A percentile compares a stretch with the other conserved stretches of the same genome.
phyloP scores from a whole-genome alignment of 1,140 invertebrate genomes.

The Gonatopus flavifemur region DNA sequence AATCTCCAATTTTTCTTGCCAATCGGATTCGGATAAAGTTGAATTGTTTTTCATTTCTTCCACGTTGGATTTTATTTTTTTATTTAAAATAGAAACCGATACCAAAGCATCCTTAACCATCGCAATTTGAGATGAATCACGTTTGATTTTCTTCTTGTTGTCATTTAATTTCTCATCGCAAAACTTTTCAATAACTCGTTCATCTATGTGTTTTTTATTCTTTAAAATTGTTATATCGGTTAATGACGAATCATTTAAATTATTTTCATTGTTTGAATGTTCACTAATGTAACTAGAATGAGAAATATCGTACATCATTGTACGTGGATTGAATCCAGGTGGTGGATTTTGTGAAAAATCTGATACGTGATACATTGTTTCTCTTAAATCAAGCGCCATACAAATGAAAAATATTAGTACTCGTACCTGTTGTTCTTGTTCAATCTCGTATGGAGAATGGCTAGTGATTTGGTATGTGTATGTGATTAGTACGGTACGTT shows the following conservation, averaged over 20 bases:
- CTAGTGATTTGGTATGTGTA: no score
- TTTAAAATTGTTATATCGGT: conserved; percentile 11
- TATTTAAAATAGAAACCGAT: conserved; percentile 37
- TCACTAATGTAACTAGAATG: no score
- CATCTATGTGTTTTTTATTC: conserved; percentile 29
- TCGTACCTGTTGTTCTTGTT: no score
- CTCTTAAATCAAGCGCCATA: no score
- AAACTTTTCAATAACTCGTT: conserved; percentile 38
- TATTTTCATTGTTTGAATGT: no score
- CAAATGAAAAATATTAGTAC: no score
- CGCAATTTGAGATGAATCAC: conserved; percentile 36
- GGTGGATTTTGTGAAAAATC: no score
- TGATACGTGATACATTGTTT: no score
- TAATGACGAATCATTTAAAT: conserved; percentile 7
- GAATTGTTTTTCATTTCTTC: conserved; percentile 50
- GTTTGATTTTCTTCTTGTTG: conserved; percentile 13
- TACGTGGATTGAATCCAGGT: no score
- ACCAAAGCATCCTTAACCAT: conserved; percentile 44
- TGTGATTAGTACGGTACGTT: no score
- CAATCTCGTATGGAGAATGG: no score
- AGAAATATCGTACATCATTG: no score
- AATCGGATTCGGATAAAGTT: conserved; percentile 57
- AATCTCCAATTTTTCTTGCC: conserved; percentile 56
- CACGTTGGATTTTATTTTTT: conserved; percentile 53
- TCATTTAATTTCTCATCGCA: conserved; percentile 12